A percentile compares a stretch with the other conserved stretches of the same genome.
phyloP scores from a whole-genome alignment of 2,888 invertebrate genomes.

The Eremobia ochroleuca region DNA sequence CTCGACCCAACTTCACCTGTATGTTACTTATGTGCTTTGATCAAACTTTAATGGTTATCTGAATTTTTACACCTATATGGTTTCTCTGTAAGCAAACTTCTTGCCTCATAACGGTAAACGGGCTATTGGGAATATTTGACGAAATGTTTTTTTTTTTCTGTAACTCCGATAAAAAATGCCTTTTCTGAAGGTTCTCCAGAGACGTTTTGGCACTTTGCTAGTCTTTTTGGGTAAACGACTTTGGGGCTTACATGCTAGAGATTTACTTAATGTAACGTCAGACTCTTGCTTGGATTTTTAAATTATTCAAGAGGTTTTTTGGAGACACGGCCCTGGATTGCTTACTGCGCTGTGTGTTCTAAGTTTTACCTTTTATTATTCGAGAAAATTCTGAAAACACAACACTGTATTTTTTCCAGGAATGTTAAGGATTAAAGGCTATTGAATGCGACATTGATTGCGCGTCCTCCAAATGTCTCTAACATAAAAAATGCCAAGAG shows the following conservation, averaged over 20 bases:
- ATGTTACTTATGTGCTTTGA: conserved; percentile 20
- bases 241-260: not conserved
- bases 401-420: not conserved
- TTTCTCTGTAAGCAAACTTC: conserved; percentile 11
- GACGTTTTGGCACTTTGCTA: conserved; percentile 13
- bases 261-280: not conserved
- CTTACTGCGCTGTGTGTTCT: not conserved
- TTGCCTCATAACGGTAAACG: conserved; percentile 32
- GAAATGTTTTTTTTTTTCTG: conserved; percentile 17
- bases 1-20: conserved; percentile 24
- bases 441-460: not conserved
- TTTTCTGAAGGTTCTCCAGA: conserved; percentile 38
- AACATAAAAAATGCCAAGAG: not conserved
- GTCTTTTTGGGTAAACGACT: conserved; percentile 27
- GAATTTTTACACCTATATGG: conserved; percentile 28
- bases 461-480: not conserved
- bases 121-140: conserved; percentile 46
- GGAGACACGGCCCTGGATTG: not conserved
- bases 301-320: conserved; percentile 21
- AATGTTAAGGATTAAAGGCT: not conserved
- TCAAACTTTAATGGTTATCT: conserved; percentile 40
- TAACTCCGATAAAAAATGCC: not conserved
- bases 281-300: not conserved
- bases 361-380: not conserved
- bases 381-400: not conserved